phyloP scores from a whole-genome alignment of 2,797 vertebrate genomes.

The Aselliscus stoliczkanus region DNA sequence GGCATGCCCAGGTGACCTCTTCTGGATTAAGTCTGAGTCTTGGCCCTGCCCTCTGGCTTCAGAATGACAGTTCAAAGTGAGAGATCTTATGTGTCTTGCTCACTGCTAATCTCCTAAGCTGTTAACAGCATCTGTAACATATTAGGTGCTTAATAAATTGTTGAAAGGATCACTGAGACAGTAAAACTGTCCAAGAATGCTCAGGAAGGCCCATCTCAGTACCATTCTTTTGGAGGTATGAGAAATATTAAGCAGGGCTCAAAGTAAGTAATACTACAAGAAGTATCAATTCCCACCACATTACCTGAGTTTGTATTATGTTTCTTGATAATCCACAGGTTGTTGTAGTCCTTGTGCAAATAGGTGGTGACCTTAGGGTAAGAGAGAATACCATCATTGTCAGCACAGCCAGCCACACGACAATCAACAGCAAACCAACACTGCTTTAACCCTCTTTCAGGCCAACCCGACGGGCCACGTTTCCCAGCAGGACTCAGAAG shows the following conservation, averaged over 20 bases:
- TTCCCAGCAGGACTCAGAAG: not conserved
- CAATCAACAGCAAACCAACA: not conserved
- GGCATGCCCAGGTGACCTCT: not conserved
- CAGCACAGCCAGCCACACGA: not conserved
- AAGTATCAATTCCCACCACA: slow-evolving; percentile 27
- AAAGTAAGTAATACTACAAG: not conserved
- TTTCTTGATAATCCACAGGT: slow-evolving; percentile 94
- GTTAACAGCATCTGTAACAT: not conserved
- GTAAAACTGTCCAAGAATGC: not conserved
- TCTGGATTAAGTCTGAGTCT: not conserved
- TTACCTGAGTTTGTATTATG: slow-evolving; percentile 86
- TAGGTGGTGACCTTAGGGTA: slow-evolving; percentile 91
- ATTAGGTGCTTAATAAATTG: not conserved
- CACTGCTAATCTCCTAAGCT: not conserved
- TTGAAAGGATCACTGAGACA: not conserved
- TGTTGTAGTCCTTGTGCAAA: slow-evolving; percentile 97
- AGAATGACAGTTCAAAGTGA: not conserved
- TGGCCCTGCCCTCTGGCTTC: not conserved
- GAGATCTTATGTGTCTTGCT: not conserved
- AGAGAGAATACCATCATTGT: not conserved
- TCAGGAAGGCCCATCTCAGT: not conserved
- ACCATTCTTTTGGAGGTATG: not conserved
- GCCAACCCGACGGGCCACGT: not conserved
- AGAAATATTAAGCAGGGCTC: not conserved
- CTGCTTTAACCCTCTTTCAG: not conserved